A percentile compares a stretch with the other conserved stretches of the same genome.
Evolutionary conservation across 92 coral and sea anemone genomes (phyloP).

Genomic region (Virgularia gustaviana): DNA sequence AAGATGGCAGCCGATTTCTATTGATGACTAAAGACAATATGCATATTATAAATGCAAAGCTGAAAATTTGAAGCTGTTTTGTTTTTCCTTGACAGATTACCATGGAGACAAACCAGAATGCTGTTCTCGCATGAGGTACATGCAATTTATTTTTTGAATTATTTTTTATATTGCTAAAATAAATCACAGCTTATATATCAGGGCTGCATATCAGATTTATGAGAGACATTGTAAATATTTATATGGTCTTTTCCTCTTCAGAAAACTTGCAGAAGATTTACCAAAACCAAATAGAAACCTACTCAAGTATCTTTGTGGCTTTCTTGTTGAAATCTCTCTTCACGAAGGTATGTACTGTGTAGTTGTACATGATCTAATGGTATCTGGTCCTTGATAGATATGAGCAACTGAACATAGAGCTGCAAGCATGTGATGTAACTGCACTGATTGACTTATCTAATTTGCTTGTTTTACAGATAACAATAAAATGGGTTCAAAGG

Average conservation of each 20-base stretch:
- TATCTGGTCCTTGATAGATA: too few species aligned
- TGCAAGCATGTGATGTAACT: background rate
- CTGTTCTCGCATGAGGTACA: slow-evolving; percentile 8
- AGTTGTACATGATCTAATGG: background rate
- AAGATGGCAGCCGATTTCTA: too few species aligned
- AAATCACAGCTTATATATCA: too few species aligned
- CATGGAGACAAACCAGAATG: slow-evolving; percentile 20
- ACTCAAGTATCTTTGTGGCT: slow-evolving; percentile 72
- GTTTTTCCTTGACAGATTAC: slow-evolving; percentile 4
- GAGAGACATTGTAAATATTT: too few species aligned
- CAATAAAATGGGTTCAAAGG: slow-evolving; percentile 86
- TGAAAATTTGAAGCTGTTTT: background rate
- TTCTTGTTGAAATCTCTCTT: slow-evolving; percentile 76
- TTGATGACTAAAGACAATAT: too few species aligned
- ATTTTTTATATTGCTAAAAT: too few species aligned
- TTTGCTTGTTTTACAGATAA: slow-evolving; percentile 58
- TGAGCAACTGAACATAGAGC: too few species aligned
- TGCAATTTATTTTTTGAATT: too few species aligned
- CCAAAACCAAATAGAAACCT: slow-evolving; percentile 65
- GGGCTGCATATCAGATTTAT: too few species aligned
- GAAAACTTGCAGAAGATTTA: slow-evolving; percentile 63
- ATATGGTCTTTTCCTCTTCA: slow-evolving; percentile 33
- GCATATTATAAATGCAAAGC: background rate
- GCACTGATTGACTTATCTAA: too few species aligned
- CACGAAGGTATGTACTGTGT: slow-evolving; percentile 66